Evolutionary conservation across 2,888 invertebrate species (phyloP).

Genomic region (Polyommatus iphigenia): DNA sequence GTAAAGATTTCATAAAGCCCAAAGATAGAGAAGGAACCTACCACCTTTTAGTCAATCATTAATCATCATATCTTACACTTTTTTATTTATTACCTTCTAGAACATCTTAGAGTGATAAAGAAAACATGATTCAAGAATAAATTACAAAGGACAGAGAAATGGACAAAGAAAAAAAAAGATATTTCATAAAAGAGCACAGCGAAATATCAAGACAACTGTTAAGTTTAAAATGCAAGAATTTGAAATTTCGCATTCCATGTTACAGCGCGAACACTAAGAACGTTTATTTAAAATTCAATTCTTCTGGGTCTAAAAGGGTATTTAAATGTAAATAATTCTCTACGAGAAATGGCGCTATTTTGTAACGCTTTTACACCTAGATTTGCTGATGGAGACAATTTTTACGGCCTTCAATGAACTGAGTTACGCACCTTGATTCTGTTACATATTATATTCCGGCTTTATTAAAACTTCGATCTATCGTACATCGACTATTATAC

Average conservation of each 20-base stretch:
- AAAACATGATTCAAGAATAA: not conserved
- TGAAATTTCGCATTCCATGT: constrained; percentile 7
- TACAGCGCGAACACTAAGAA: constrained; percentile 16
- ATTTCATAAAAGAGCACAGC: not conserved
- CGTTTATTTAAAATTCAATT: constrained; percentile 29
- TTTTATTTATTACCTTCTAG: not conserved
- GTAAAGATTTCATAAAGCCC: not conserved
- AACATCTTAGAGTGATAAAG: not conserved
- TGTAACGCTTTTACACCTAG: constrained; percentile 21
- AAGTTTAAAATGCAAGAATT: constrained; percentile 6
- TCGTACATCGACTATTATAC: too few species aligned
- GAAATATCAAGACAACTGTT: constrained; percentile 11
- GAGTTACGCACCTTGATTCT: too few species aligned
- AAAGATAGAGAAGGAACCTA: not conserved
- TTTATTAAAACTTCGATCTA: too few species aligned
- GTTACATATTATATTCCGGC: too few species aligned
- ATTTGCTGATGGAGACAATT: not conserved
- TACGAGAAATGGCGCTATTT: constrained; percentile 4
- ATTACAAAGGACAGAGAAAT: not conserved
- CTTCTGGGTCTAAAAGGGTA: constrained; percentile 23
- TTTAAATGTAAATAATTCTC: constrained; percentile 28
- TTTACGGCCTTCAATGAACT: not conserved
- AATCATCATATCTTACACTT: too few species aligned
- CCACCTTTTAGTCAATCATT: not conserved
- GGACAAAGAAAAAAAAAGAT: not conserved